phyloP scores from a whole-genome alignment of 2,797 vertebrate genomes.

The Sarcophilus harrisii region DNA sequence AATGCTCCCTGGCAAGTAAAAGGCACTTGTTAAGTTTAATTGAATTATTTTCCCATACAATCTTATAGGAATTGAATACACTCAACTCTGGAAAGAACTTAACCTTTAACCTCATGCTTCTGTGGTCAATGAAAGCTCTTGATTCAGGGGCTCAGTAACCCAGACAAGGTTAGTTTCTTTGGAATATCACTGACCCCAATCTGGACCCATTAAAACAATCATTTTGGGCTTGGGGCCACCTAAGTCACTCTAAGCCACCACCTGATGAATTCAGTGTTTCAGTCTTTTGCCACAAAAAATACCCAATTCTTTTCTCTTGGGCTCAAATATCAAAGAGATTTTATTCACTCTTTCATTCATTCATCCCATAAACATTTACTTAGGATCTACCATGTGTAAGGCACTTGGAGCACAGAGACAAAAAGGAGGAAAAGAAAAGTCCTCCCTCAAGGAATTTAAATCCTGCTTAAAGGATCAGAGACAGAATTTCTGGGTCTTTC shows the following conservation, averaged over 20 bases:
- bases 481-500: not conserved
- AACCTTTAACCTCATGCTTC: not conserved
- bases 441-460: not conserved
- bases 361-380: not conserved
- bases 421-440: not conserved
- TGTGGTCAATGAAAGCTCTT: not conserved
- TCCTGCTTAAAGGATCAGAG: not conserved
- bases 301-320: not conserved
- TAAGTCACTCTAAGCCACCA: not conserved
- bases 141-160: not conserved
- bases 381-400: not conserved
- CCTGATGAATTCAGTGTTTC: not conserved
- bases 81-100: not conserved
- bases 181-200: not conserved
- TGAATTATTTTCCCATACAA: not conserved
- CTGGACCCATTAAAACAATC: not conserved
- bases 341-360: not conserved
- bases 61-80: conserved; percentile 18
- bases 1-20: not conserved
- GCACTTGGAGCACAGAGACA: not conserved
- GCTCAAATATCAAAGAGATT: not conserved
- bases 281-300: not conserved
- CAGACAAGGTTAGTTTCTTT: conserved; percentile 2
- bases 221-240: not conserved
- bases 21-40: not conserved